phyloP scores from a whole-genome alignment of 1,140 invertebrate genomes.

The Zaprionus capensis region DNA sequence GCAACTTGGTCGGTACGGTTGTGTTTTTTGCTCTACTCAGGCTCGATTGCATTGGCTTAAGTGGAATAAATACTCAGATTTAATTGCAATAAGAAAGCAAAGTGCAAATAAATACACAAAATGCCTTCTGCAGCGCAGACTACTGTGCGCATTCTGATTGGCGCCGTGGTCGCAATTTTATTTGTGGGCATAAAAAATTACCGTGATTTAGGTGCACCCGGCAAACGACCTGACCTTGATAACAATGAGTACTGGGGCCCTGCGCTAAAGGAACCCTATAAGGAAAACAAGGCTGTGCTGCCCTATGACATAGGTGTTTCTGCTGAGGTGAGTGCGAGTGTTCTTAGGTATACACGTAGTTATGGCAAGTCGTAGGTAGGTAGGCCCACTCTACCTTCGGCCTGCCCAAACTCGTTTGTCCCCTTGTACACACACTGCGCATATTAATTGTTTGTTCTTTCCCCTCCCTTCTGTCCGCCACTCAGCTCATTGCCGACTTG shows the following conservation, averaged over 20 bases:
- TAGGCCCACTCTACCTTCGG: neutral
- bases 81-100: neutral
- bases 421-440: slow-evolving; percentile 1
- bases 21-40: neutral
- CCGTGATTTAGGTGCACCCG: slow-evolving; percentile 53
- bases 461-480: neutral
- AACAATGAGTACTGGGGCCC: slow-evolving; percentile 74
- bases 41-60: neutral
- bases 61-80: neutral
- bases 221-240: slow-evolving; percentile 67
- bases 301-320: slow-evolving; percentile 69
- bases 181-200: slow-evolving; percentile 67
- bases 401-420: slow-evolving; percentile 31
- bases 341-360: neutral
- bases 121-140: slow-evolving; percentile 39
- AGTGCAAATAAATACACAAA: slow-evolving; percentile 2
- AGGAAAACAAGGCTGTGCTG: slow-evolving; percentile 62
- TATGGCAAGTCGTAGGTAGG: neutral
- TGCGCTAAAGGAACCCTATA: slow-evolving; percentile 32
- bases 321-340: slow-evolving; percentile 49
- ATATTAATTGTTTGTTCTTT: slow-evolving; percentile 15
- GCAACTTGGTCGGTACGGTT: neutral
- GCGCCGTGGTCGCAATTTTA: slow-evolving; percentile 41
- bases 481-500: slow-evolving; percentile 87
- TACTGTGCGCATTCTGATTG: slow-evolving; percentile 54